A percentile compares a stretch with the other conserved stretches of the same genome.
Conservation (phyloP, 2,113 vertebrate genomes). For the Brachyhypopomus gauderio region DNA sequence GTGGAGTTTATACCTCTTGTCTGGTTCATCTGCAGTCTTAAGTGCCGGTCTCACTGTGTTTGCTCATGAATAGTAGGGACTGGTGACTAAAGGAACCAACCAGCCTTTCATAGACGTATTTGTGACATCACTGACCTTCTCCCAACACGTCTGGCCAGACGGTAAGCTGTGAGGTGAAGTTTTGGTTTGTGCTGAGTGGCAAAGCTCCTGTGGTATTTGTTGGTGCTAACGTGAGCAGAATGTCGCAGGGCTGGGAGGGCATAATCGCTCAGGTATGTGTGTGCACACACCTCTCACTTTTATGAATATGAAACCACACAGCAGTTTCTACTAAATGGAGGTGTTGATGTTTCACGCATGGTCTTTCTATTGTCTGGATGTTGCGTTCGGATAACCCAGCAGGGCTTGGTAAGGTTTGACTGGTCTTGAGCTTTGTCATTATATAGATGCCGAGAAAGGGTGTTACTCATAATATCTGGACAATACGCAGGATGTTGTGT, state of each 20-base stretch:
- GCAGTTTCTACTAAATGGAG: not conserved
- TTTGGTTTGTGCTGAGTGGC: conserved; percentile 6
- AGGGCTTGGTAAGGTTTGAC: conserved; percentile 27
- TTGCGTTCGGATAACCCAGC: conserved; percentile 25
- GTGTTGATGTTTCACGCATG: conserved; percentile 16
- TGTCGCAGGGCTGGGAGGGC: conserved; percentile 51
- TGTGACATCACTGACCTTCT: conserved; percentile 38
- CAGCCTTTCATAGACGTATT: conserved; percentile 38
- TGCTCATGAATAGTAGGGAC: conserved; percentile 57
- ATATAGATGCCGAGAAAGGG: conserved; percentile 6
- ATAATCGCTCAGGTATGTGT: conserved; percentile 61
- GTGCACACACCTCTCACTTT: conserved; percentile 47
- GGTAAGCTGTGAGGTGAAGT: not conserved
- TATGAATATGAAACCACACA: conserved; percentile 11
- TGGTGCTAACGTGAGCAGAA: conserved; percentile 33
- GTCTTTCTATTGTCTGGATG: conserved; percentile 39
- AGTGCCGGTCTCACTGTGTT: conserved; percentile 62
- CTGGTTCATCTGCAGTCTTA: conserved; percentile 32
- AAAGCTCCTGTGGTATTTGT: conserved; percentile 34
- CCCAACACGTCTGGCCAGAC: conserved; percentile 9
- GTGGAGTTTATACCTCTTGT: conserved; percentile 1
- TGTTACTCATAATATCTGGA: not conserved
- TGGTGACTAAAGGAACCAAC: conserved; percentile 56
- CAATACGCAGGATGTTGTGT: conserved; percentile 6
- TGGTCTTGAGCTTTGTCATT: not conserved